These are phyloP conservation scores for Diarsia brunnea DNA, from an alignment of 2,888 invertebrate species.

Conservation along the genomic window DNA sequence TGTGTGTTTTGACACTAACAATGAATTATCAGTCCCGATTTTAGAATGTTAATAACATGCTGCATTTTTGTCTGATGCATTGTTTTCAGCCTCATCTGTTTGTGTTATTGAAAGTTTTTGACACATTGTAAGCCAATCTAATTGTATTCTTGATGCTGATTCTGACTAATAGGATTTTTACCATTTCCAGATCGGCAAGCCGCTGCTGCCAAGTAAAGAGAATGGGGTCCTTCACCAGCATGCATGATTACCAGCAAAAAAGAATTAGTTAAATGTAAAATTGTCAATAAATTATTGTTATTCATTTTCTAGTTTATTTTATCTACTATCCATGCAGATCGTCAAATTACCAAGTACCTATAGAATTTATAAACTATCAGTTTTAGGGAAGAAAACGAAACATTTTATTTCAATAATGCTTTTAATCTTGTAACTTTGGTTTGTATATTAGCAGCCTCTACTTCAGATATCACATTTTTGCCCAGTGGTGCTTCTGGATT, in stretches of 20 bases:
- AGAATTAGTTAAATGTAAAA: slow-evolving; percentile 75
- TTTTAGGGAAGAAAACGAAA: slow-evolving; percentile 22
- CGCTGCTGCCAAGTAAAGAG: slow-evolving; percentile 73
- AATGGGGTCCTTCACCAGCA: slow-evolving; percentile 71
- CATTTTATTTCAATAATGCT: slow-evolving; percentile 53
- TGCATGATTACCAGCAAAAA: slow-evolving; percentile 75
- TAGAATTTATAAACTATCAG: too few species aligned
- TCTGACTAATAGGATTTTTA: slow-evolving; percentile 11
- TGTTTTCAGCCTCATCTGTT: slow-evolving; percentile 12
- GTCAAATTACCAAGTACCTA: not conserved
- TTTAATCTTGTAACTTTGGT: slow-evolving; percentile 82
- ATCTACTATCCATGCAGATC: not conserved
- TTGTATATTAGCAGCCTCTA: slow-evolving; percentile 89
- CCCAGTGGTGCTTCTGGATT: slow-evolving; percentile 92
- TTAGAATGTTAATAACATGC: slow-evolving; percentile 28
- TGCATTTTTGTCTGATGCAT: slow-evolving; percentile 12
- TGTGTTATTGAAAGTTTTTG: slow-evolving; percentile 21
- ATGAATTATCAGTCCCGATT: not conserved
- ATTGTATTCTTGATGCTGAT: not conserved
- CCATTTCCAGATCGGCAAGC: slow-evolving; percentile 79
- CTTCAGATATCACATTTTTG: slow-evolving; percentile 89
- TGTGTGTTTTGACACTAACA: slow-evolving; percentile 45
- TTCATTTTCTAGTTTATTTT: slow-evolving; percentile 32
- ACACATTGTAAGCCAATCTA: not conserved
- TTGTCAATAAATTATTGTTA: slow-evolving; percentile 71